These are phyloP conservation scores for Malacoraja senta DNA, from an alignment of 2,797 vertebrate species.

Conservation along the genomic window DNA sequence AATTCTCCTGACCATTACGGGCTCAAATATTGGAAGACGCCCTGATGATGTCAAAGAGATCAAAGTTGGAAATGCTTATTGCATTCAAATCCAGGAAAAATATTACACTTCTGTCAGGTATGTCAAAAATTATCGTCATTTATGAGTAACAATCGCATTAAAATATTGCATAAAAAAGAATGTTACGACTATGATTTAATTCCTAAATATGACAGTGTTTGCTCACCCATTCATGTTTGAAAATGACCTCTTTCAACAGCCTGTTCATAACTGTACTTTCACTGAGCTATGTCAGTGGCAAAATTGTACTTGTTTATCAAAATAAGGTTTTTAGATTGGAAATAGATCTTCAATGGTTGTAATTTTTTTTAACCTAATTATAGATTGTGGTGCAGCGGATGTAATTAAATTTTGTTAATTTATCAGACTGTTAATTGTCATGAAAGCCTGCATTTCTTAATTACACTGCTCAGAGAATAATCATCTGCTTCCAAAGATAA, in stretches of 20 bases:
- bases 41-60: constrained; percentile 71
- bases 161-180: too few species aligned
- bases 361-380: not conserved
- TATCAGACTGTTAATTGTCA: not conserved
- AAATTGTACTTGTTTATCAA: not conserved
- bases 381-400: not conserved
- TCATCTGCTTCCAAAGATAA: not conserved
- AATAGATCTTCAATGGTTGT: not conserved
- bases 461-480: not conserved
- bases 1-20: constrained; percentile 79
- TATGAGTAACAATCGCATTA: not conserved
- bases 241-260: not conserved
- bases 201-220: not conserved
- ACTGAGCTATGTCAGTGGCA: not conserved
- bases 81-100: constrained; percentile 66
- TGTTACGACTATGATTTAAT: not conserved
- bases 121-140: not conserved
- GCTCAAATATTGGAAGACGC: constrained; percentile 83
- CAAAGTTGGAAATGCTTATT: constrained; percentile 69
- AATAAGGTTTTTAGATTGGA: not conserved
- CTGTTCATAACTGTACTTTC: not conserved
- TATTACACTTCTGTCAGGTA: constrained; percentile 91
- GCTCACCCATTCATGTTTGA: too few species aligned
- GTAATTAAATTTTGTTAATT: not conserved
- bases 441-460: not conserved